A percentile compares a stretch with the other conserved stretches of the same genome.
phyloP scores from a whole-genome alignment of 2,888 invertebrate species.

The Drosophila incognita region DNA sequence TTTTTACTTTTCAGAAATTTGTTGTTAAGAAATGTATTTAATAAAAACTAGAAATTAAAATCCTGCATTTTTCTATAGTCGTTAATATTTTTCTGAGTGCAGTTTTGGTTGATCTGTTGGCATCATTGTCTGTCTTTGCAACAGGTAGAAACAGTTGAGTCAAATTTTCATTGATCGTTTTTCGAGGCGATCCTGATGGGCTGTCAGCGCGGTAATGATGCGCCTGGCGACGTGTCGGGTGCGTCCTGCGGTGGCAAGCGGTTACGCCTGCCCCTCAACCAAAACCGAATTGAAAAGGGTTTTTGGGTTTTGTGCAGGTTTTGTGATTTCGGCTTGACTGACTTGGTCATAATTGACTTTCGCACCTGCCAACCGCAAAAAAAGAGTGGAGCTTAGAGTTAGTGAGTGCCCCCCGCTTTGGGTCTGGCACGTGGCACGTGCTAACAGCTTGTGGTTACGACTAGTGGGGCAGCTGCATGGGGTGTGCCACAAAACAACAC shows the following conservation, averaged over 20 bases:
- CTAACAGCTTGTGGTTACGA: slow-evolving; percentile 48
- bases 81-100: not conserved
- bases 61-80: not conserved
- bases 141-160: slow-evolving; percentile 44
- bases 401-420: not conserved
- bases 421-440: slow-evolving; percentile 53
- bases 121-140: not conserved
- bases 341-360: slow-evolving; percentile 68
- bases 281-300: slow-evolving; percentile 45
- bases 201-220: slow-evolving; percentile 67
- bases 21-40: too few relatives aligned
- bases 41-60: too few relatives aligned
- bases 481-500: slow-evolving; percentile 27
- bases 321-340: slow-evolving; percentile 49
- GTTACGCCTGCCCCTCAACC: slow-evolving; percentile 32
- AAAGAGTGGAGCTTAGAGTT: slow-evolving; percentile 29
- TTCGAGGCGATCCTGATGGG: slow-evolving; percentile 60
- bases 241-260: slow-evolving; percentile 70
- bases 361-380: slow-evolving; percentile 68
- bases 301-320: slow-evolving; percentile 10
- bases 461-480: slow-evolving; percentile 39
- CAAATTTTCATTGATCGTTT: slow-evolving; percentile 39
- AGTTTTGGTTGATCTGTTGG: not conserved
- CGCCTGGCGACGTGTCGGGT: slow-evolving; percentile 71
- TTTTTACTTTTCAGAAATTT: too few relatives aligned